Evolutionary conservation across 2,888 invertebrate species (phyloP), one percentile per base, ranked within the genome.

Genomic region (Latrodectus elegans): DNA sequence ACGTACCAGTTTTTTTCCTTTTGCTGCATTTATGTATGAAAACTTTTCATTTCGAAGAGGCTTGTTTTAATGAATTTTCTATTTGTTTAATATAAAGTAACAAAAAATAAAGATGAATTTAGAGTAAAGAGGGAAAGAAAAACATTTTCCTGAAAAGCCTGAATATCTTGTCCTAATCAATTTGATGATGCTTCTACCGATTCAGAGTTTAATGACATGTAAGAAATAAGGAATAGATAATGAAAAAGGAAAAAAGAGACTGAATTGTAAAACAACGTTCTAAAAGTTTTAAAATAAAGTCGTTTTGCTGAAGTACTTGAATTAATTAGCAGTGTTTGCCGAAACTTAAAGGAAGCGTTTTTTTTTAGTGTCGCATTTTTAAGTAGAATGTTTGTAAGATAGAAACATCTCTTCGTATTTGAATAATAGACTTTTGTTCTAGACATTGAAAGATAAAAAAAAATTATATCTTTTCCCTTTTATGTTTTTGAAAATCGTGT

Each of bases 301-400:
- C 49, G n/a, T 65, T 81, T 51, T 60, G 60, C 55, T 78, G 22
- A 15, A 74, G 81, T 51, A 67, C 81, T 81, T 81, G 81, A 81
- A 81, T 81, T 81, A 81, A 81, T 81, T 81, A 81, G 73, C 73
- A 73, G 38, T 67, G 67, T 67, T 81, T 81, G 73, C 38, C 64
- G 64, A 51, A 65, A 72, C 79, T 72, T 72, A 71, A 72, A 51
- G 14, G 14, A n/a, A 10, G 6, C 22, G 51, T 52, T 73, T 67
- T 73, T 67, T 73, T 52, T 15, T 51, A 64, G 17, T 49, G 14
- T 64, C 73, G 64, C 9, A 64, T 72, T 80, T 72, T 80, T 72
- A 80, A 80, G 72, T 72, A 64, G 64, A 51, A 64, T 80, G 71
- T 73, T 74, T 74, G 49, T 15, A 64, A 74, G 65, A 26, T 73